Base-by-base conservation (phyloP, 2,888 invertebrate genomes). In the Agrochola lychnidis region DNA sequence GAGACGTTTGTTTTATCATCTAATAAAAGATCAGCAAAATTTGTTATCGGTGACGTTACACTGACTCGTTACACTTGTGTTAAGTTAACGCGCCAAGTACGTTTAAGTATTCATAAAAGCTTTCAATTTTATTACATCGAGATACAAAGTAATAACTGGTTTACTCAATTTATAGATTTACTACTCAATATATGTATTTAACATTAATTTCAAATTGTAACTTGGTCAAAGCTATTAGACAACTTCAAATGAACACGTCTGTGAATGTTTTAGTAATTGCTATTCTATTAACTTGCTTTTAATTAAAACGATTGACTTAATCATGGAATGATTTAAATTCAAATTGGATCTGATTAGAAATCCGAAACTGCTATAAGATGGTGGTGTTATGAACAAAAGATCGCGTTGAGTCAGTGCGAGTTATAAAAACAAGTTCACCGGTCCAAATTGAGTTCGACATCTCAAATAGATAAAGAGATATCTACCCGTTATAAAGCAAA, bases 1-100 rank as follows among this genome's bases (percentile, higher is more conserved):
- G 95, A 94, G 92, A 95, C 95, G 94, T 96, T 96, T 96, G 96
- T 95, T 96, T 96, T 96, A 96, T 95, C 95, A 93, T 95, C 91
- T 91, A 93, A 95, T 96, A 96, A 96, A 96, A 94, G 90, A 93
- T 94, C 93, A 93, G 94, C 94, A 92, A 92, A 94, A 93, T 95
- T 92, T 88, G 91, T 89, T 87, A 85, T 91, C 86, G 88, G 90
- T 91, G 89, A 94, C 85, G 89, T 94, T 93, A 94, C 93, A 92
- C 90, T 90, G 89, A 85, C 87, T 89, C 90, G 89, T 93, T 90
- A 90, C 90, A 88, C 76, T 82, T 87, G 80, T 83, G 89, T 90
- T 89, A 91, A 88, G 90, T 90, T 92, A 89, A 90, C 89, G 90
- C 91, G 89, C 89, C 87, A 90, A 91, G 89, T 91, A 91, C 90